Conservation (phyloP, 2,797 vertebrate species). For the Coluber constrictor region DNA sequence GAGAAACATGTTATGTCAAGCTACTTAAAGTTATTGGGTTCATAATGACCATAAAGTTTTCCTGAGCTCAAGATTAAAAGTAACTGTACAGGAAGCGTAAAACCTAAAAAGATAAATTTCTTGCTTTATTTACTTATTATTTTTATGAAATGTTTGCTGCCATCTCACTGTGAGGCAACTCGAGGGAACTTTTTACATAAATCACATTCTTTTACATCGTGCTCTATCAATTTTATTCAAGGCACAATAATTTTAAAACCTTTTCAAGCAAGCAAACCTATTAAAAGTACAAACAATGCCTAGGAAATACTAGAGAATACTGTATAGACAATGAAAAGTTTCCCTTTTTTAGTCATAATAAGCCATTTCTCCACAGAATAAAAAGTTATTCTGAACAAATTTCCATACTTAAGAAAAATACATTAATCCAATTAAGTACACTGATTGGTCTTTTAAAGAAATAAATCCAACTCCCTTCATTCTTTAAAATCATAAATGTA, state of each 20-base stretch:
- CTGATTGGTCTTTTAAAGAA: not conserved
- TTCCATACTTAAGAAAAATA: not conserved
- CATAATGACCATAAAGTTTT: not conserved
- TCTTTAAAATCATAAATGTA: not conserved
- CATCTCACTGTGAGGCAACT: not conserved
- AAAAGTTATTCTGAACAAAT: not conserved
- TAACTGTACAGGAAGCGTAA: not conserved
- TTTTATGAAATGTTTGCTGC: not conserved
- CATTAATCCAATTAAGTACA: not conserved
- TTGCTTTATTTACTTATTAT: not conserved
- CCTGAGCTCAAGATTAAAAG: not conserved
- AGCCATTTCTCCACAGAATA: not conserved
- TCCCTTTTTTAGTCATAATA: not conserved
- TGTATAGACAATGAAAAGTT: not conserved
- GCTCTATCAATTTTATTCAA: not conserved
- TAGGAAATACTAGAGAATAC: not conserved
- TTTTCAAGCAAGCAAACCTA: not conserved
- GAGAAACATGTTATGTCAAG: not conserved
- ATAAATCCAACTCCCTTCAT: not conserved
- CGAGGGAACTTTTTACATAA: not conserved
- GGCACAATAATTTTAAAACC: not conserved
- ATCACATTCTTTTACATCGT: not conserved
- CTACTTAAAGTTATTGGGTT: not conserved
- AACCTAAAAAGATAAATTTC: not conserved
- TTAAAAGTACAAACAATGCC: not conserved